Evolutionary conservation across 1,140 invertebrate species (phyloP), one percentile per base, ranked within the genome.

Genomic region (Ptiloglossa arizonensis): DNA sequence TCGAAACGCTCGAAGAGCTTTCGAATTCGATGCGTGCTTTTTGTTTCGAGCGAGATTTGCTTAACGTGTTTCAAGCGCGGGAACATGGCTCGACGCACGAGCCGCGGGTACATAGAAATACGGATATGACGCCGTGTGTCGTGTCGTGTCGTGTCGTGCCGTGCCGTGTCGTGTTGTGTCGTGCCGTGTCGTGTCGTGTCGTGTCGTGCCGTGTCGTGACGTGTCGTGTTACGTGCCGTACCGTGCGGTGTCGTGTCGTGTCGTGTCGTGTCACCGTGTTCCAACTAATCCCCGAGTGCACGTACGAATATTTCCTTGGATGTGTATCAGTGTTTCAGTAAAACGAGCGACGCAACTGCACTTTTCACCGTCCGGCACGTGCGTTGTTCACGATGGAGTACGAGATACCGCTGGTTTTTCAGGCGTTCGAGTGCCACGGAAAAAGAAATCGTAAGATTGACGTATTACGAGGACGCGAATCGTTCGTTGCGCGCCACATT

Each of bases 331-430:
- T 27, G 17, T 46, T 24, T 27, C 6, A 2, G 8, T 5, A 50
- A n/a, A 5, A 50, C 22, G n/a, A 27, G 5, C 38, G 5, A 54
- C 52, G 32, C 27, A 62, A 9, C 27, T 48, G 60, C 54, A 44
- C 50, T 41, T 17, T 15, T 46, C n/a, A 19, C 52, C 5, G 5
- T 38, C 27, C 32, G 57, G 54, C 29, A 44, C 32, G 74, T 70
- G 64, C 52, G n/a, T 44, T 82, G 22, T 52, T 24, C 48, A 59
- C 60, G 56, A 77, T 62, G 29, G 41, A 52, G 27, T 29, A 8
- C 11, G 35, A 50, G 50, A 22, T n/a, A 56, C 29, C 11, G 3
- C 41, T 13, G 19, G 4, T 66, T 38, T 22, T 11, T 56, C 41
- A 35, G n/a, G 11, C 1, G 3, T 54, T 66, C 32, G 48, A 35